These are phyloP conservation scores for Drosophila putrida DNA, from an alignment of 2,888 invertebrate genomes.

Conservation along the genomic window DNA sequence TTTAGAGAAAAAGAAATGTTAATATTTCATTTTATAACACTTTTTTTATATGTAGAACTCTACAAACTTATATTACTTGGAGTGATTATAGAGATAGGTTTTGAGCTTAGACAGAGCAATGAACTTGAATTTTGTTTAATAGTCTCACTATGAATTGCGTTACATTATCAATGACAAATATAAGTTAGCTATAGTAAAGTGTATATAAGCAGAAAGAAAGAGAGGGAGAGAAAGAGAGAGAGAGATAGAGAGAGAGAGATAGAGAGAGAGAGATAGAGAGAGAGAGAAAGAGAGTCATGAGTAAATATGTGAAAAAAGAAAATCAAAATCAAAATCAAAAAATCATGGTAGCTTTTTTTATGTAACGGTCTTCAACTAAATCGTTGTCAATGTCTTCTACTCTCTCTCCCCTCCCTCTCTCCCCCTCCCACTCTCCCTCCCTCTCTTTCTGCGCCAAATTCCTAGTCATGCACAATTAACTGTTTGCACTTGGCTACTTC, in stretches of 20 bases:
- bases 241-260: background rate
- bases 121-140: too few species aligned
- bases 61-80: too few species aligned
- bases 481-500: constrained; percentile 37
- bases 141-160: too few species aligned
- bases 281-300: background rate
- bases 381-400: constrained; percentile 50
- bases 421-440: background rate
- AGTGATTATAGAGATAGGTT: too few species aligned
- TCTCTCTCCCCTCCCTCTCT: background rate
- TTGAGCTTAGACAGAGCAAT: too few species aligned
- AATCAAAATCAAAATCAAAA: constrained; percentile 17
- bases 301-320: constrained; percentile 13
- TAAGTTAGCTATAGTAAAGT: too few species aligned
- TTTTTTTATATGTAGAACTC: too few species aligned
- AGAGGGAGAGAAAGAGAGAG: constrained; percentile 1
- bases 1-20: too few species aligned
- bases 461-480: constrained; percentile 46
- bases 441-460: constrained; percentile 26
- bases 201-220: too few species aligned
- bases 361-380: constrained; percentile 74
- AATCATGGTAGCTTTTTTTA: constrained; percentile 52
- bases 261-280: background rate
- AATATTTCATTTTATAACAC: too few species aligned
- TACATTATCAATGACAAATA: too few species aligned